Conservation (phyloP, 2,797 vertebrate species). For the Melanotaenia nigrans region DNA sequence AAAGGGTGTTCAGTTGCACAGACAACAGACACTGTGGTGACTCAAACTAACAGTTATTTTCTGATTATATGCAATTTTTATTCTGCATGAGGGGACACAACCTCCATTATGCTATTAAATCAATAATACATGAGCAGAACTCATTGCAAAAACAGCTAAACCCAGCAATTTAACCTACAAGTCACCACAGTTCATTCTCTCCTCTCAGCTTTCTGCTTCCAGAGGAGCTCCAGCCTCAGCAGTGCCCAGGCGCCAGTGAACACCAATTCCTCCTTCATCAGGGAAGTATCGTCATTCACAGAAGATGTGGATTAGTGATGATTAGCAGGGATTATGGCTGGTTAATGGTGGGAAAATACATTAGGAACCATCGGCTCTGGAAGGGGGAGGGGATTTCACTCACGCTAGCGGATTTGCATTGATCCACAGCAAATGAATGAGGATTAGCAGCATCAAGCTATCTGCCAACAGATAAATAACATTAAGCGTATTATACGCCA, state of each 20-base stretch:
- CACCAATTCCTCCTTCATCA: constrained; percentile 75
- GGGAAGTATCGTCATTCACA: constrained; percentile 83
- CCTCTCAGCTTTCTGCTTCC: constrained; percentile 36
- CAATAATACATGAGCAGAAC: constrained; percentile 75
- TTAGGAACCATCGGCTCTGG: constrained; percentile 82
- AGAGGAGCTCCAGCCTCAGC: constrained; percentile 54
- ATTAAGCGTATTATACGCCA: constrained; percentile 86
- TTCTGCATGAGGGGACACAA: constrained; percentile 63
- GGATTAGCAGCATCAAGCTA: constrained; percentile 87
- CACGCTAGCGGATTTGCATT: constrained; percentile 87
- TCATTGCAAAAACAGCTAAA: constrained; percentile 71
- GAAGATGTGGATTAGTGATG: constrained; percentile 88
- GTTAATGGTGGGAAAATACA: constrained; percentile 90
- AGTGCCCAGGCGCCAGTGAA: constrained; percentile 44
- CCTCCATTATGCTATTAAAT: constrained; percentile 66
- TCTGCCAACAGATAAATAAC: constrained; percentile 89
- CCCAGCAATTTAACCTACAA: constrained; percentile 58
- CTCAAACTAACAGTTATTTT: constrained; percentile 64
- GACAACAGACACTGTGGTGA: constrained; percentile 45
- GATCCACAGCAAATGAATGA: constrained; percentile 89
- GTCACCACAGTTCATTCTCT: constrained; percentile 42
- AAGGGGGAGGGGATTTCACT: constrained; percentile 75
- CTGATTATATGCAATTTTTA: constrained; percentile 69
- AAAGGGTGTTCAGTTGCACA: constrained; percentile 35
- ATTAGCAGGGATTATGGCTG: constrained; percentile 89